Conservation (phyloP, 2,113 vertebrate species). For the Takifugu flavidus region DNA sequence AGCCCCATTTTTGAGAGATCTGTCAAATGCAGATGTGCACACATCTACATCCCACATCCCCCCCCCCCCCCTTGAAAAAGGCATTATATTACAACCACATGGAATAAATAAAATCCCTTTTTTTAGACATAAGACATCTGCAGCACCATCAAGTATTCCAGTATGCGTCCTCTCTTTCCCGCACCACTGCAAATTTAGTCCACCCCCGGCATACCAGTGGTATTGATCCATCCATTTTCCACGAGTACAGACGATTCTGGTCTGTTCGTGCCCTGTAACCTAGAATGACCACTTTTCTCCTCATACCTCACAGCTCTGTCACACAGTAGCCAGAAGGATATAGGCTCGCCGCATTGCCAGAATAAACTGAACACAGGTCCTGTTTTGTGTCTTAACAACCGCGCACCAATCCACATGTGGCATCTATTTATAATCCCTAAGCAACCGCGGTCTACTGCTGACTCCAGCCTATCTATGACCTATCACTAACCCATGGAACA, state of each 20-base stretch:
- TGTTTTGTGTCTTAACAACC: conserved; percentile 33
- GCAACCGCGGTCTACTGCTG: conserved; percentile 1
- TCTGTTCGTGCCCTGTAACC: conserved; percentile 12
- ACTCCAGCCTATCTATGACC: conserved; percentile 17
- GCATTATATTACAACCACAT: conserved; percentile 3
- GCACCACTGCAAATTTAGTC: conserved; percentile 31
- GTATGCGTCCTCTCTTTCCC: conserved; percentile 14
- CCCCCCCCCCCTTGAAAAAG: too few species aligned
- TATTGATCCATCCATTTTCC: conserved; percentile 49
- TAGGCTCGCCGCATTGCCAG: conserved; percentile 17
- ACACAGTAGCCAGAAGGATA: conserved; percentile 18
- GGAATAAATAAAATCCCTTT: conserved; percentile 18
- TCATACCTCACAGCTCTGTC: conserved; percentile 29
- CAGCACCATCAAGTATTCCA: conserved; percentile 35
- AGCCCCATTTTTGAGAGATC: conserved; percentile 62
- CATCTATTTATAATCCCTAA: conserved; percentile 4
- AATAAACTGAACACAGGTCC: conserved; percentile 20
- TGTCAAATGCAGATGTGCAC: conserved; percentile 55
- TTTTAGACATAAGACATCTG: conserved; percentile 33
- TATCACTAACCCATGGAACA: conserved; percentile 21
- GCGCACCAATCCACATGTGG: conserved; percentile 3
- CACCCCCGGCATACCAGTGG: conserved; percentile 10
- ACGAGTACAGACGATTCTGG: conserved; percentile 18
- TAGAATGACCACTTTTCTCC: conserved; percentile 42
- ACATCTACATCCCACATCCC: not conserved